These are phyloP conservation scores for Gyps fulvus DNA, from an alignment of 2,113 vertebrate species.

Conservation along the genomic window DNA sequence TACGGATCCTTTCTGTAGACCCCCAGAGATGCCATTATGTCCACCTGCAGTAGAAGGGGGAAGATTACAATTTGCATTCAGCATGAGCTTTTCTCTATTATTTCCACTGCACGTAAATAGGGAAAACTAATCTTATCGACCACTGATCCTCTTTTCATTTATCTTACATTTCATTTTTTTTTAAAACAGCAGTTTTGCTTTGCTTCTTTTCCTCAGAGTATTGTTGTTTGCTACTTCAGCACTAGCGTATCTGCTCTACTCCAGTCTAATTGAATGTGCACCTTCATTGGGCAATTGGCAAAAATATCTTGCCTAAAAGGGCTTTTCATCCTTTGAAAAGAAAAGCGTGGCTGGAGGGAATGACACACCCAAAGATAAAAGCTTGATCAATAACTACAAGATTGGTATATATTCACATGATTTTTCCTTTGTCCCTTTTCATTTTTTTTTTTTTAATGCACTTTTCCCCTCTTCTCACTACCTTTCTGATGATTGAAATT, in stretches of 20 bases:
- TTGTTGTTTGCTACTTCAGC: not conserved
- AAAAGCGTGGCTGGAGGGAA: not conserved
- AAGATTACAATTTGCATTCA: conserved; percentile 30
- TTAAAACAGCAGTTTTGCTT: not conserved
- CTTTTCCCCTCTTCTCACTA: not conserved
- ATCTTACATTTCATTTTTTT: not conserved
- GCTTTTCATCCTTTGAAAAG: not conserved
- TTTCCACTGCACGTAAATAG: not conserved
- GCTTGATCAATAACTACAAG: not conserved
- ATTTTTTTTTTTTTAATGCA: not conserved
- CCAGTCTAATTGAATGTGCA: not conserved
- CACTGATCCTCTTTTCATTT: not conserved
- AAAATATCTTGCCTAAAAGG: not conserved
- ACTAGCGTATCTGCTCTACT: not conserved
- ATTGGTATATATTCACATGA: not conserved
- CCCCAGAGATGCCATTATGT: conserved; percentile 21
- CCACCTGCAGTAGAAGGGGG: not conserved
- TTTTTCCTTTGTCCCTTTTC: not conserved
- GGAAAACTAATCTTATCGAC: not conserved
- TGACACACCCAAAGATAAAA: not conserved
- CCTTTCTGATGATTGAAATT: not conserved
- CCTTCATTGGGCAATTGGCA: not conserved
- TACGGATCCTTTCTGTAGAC: not conserved
- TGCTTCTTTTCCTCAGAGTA: not conserved
- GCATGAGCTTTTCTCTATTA: not conserved